Evolutionary conservation across 2,888 invertebrate species (phyloP), one percentile per base, ranked within the genome.

Genomic region (Dryobota labecula): DNA sequence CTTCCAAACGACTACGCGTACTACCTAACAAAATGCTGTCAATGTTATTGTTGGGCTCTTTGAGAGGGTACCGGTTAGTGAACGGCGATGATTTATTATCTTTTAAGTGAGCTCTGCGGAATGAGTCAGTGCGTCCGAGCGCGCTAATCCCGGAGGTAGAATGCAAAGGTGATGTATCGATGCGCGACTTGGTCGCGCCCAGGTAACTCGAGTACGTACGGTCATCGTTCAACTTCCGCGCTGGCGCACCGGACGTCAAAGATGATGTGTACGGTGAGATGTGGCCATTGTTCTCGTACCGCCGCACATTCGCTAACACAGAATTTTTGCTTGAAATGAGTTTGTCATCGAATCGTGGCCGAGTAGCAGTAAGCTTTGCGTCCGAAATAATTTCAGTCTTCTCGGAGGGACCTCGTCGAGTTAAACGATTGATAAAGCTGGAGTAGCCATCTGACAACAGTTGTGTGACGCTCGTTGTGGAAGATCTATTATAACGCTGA

Each of bases 361-460:
- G 91, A 24, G 91, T 88, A 30, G 92, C 79, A 43, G 89, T 87
- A 51, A 95, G 85, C 74, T 95, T 95, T 15, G 91, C 84, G 71
- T 95, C 94, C 51, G 91, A 85, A 68, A 90, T 80, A 77, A 94
- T 93, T 89, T 97, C 97, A 83, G 94, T 94, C 92, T 97, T 97
- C 93, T 97, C 97, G 64, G 98, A 98, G 53, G 98, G 98, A 62
- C 98, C 98, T 78, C 98, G 97, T 80, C 98, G 97, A 47, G 97
- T 97, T 88, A 98, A 96, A 84, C 98, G 97, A 91, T 98, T 98
- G 87, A 98, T 96, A 84, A 98, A 96, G 94, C 97, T 98, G 89
- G 98, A 98, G 94, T 98, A 98, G 86, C 98, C 98, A 92, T 98
- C 98, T 85, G 97, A 98, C 86, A 98, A 96, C 88, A 98, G 96